Evolutionary conservation across 1,140 invertebrate species (phyloP).

Genomic region (Andrena cerasifolii): DNA sequence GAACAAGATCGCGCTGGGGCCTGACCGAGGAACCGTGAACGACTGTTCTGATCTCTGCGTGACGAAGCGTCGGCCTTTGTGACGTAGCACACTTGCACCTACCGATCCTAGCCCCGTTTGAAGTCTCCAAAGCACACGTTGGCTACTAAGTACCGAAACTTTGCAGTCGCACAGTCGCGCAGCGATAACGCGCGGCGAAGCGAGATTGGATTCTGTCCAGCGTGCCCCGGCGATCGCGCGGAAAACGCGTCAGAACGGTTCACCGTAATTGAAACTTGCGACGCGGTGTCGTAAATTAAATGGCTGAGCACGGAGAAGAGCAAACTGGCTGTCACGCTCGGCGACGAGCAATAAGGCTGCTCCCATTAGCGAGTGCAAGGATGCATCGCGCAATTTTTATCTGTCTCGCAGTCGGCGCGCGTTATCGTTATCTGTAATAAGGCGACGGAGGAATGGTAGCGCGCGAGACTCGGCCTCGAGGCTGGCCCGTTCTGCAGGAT

Average conservation of each 20-base stretch:
- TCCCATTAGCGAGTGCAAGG: background rate
- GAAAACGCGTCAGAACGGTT: background rate
- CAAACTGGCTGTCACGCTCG: background rate
- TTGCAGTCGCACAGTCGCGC: too few relatives aligned
- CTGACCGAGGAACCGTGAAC: too few relatives aligned
- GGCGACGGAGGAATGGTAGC: background rate
- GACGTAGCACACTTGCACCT: too few relatives aligned
- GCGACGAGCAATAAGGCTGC: background rate
- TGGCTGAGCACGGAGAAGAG: background rate
- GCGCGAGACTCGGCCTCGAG: background rate
- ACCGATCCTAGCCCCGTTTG: too few relatives aligned
- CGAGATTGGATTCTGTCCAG: too few relatives aligned
- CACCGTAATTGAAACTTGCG: constrained; percentile 4
- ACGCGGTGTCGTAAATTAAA: background rate
- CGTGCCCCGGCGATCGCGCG: too few relatives aligned
- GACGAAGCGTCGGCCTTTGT: too few relatives aligned
- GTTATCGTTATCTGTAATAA: constrained; percentile 29
- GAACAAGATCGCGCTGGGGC: background rate
- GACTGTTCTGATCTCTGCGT: background rate
- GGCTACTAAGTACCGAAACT: too few relatives aligned
- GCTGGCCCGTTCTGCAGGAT: background rate
- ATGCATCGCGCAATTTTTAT: constrained; percentile 13
- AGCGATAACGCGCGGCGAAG: too few relatives aligned
- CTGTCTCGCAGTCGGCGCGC: background rate
- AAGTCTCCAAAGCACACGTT: too few relatives aligned